These are phyloP conservation scores for Pachyramphus minor DNA, from an alignment of 2,113 vertebrate genomes.

Conservation along the genomic window DNA sequence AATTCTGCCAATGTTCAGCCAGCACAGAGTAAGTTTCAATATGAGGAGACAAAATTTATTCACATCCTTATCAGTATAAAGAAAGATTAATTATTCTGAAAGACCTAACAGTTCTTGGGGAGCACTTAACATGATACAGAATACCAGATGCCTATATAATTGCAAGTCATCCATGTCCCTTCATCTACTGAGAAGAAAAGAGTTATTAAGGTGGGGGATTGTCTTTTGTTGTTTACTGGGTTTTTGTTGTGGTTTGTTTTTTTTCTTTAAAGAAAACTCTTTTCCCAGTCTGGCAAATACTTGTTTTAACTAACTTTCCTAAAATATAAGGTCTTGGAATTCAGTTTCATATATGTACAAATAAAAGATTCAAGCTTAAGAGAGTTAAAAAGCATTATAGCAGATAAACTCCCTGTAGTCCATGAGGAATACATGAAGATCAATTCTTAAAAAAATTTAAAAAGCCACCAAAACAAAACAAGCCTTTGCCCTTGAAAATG, in stretches of 20 bases:
- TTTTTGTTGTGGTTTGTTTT: fast-evolving
- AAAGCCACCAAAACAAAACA: background rate
- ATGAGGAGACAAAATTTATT: background rate
- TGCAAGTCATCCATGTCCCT: background rate
- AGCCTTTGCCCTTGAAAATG: background rate
- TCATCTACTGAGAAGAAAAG: background rate
- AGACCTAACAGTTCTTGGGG: background rate
- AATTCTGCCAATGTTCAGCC: background rate
- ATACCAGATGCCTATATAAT: background rate
- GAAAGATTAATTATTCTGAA: background rate
- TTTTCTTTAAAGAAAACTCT: background rate
- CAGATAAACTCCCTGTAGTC: background rate
- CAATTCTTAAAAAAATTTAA: background rate
- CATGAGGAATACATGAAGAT: background rate
- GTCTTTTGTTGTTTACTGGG: background rate
- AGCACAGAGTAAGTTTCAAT: background rate
- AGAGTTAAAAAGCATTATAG: background rate
- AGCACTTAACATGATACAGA: background rate
- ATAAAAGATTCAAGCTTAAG: background rate
- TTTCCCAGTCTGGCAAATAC: background rate
- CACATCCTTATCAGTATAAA: background rate
- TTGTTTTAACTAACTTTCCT: background rate
- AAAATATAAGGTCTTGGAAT: background rate
- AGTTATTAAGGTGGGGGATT: background rate
- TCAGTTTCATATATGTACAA: background rate